phyloP scores from a whole-genome alignment of 2,113 vertebrate species.

The Bubo scandiacus region DNA sequence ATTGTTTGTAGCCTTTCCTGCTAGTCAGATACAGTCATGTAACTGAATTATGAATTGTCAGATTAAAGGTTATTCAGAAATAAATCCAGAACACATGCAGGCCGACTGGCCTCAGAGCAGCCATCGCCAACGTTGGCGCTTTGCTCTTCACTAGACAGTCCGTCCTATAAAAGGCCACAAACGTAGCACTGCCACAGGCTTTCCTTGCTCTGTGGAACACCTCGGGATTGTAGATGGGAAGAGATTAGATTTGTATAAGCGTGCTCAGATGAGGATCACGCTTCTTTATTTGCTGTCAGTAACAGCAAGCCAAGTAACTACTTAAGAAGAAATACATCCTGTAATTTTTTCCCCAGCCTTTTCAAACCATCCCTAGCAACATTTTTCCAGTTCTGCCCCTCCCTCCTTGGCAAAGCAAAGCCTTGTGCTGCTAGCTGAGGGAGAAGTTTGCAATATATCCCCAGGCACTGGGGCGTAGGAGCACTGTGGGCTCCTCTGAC shows the following conservation, averaged over 20 bases:
- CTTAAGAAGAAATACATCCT: not conserved
- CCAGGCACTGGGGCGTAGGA: accelerated
- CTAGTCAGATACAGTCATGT: not conserved
- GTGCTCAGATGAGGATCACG: accelerated
- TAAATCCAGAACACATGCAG: not conserved
- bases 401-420: not conserved
- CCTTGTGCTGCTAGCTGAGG: too few species aligned
- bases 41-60: too few species aligned
- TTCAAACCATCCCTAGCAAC: not conserved
- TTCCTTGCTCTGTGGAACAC: too few species aligned
- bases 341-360: too few species aligned
- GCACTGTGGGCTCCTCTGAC: accelerated
- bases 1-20: not conserved
- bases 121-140: accelerated
- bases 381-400: too few species aligned
- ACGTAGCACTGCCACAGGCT: accelerated
- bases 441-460: not conserved
- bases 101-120: not conserved
- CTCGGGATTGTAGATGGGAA: accelerated
- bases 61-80: not conserved
- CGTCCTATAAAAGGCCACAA: too few species aligned
- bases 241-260: accelerated
- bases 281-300: not conserved
- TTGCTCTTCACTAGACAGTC: not conserved
- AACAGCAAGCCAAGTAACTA: not conserved